Evolutionary conservation across 1,140 invertebrate species (phyloP).

Genomic region (Chionoecetes opilio): DNA sequence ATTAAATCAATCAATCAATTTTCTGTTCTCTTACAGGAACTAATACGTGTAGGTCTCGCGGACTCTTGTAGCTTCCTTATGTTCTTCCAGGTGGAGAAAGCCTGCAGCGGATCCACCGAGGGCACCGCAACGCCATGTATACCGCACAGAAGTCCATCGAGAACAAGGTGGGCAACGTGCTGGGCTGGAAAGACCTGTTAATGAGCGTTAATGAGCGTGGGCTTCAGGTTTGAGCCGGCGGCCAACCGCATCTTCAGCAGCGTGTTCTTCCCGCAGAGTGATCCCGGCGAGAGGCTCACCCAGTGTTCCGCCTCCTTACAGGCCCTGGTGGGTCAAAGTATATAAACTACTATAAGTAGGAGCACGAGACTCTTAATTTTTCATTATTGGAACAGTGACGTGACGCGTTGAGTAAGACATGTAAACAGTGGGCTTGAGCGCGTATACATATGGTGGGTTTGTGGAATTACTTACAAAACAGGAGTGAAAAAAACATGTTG

Average conservation of each 20-base stretch:
- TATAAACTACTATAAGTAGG: too few relatives aligned
- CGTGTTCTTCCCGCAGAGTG: slow-evolving; percentile 98
- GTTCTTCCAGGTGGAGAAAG: slow-evolving; percentile 92
- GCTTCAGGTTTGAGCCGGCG: slow-evolving; percentile 96
- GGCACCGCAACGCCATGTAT: slow-evolving; percentile 98
- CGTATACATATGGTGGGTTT: too few relatives aligned
- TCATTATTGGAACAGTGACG: too few relatives aligned
- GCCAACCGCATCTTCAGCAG: slow-evolving; percentile 97
- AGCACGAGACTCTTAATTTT: too few relatives aligned
- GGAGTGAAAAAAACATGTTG: too few relatives aligned
- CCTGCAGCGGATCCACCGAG: slow-evolving; percentile 95
- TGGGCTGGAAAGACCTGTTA: slow-evolving; percentile 96
- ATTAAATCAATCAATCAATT: too few relatives aligned
- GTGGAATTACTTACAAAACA: too few relatives aligned
- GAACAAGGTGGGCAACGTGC: slow-evolving; percentile 94
- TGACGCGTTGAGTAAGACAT: too few relatives aligned
- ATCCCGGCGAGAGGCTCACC: slow-evolving; percentile 95
- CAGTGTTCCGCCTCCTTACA: slow-evolving; percentile 97
- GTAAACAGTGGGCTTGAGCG: too few relatives aligned
- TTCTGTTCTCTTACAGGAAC: too few relatives aligned
- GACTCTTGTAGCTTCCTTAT: background rate
- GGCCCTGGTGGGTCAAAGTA: slow-evolving; percentile 90
- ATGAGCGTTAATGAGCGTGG: slow-evolving; percentile 98
- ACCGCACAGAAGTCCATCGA: slow-evolving; percentile 98
- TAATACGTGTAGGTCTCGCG: background rate